Base-by-base conservation (phyloP, 2,888 invertebrate genomes). In the Zhuqinia jingwanae region DNA sequence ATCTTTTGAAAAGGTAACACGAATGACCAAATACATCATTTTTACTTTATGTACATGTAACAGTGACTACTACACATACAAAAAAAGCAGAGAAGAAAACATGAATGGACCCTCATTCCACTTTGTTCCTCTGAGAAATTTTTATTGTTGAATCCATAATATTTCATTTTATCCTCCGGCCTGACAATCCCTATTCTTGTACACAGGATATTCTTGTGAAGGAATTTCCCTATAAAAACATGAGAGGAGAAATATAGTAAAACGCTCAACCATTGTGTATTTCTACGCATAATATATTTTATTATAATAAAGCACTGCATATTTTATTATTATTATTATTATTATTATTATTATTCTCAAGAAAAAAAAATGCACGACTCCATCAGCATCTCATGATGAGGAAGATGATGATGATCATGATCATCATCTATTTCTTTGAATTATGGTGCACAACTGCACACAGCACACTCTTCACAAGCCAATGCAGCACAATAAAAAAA, bases 351-450 rank as follows among this genome's bases (percentile, higher is more conserved):
- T 63, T 30, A 65, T 65, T 58, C 25, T 22, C 77, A 58, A 60
- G 65, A 63, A 63, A 36, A 36, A n/a, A 70, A 80, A 65, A 77
- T 86, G 86, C 76, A 81, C 80, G 86, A 70, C 53, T 77, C 63
- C 15, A 42, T 45, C 20, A 76, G 15, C 50, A 25, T 65, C n/a
- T n/a, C n/a, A n/a, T n/a, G n/a, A n/a, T n/a, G n/a, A n/a, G n/a
- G n/a, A n/a, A n/a, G n/a, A n/a, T n/a, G n/a, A n/a, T n/a, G 6
- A 58, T 36, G 5, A 8, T 36, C 36, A 36, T 36, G 5, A 36
- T 36, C 36, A 6, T 36, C 36, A 36, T 36, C 36, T 36, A 8
- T 36, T 36, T 36, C 22, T 2, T 25, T 58, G 58, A 65, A 65
- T 17, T 36, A 36, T 20, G 17, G 8, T 8, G n/a, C 68, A 30